These are phyloP conservation scores for Pipistrellus pygmaeus DNA, from an alignment of 2,797 vertebrate species.

Conservation along the genomic window DNA sequence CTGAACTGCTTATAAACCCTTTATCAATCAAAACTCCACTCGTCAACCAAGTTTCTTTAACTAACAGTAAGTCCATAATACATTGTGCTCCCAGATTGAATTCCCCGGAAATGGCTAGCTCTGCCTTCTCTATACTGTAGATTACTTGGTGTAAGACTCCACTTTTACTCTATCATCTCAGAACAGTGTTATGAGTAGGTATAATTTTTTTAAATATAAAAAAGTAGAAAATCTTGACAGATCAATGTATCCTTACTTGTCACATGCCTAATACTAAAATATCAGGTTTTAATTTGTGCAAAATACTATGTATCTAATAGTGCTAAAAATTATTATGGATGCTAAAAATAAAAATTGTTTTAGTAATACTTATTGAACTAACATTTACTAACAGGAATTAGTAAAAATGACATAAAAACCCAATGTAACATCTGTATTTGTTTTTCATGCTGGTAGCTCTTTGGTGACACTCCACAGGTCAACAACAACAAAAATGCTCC, in stretches of 20 bases:
- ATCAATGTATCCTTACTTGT: slow-evolving; percentile 32
- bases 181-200: not conserved
- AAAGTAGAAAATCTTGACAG: slow-evolving; percentile 42
- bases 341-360: slow-evolving; percentile 52
- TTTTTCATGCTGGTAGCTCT: slow-evolving; percentile 54
- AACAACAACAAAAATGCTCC: not conserved
- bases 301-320: slow-evolving; percentile 44
- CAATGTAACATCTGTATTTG: slow-evolving; percentile 33
- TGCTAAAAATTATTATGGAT: slow-evolving; percentile 25
- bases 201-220: slow-evolving; percentile 53
- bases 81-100: not conserved
- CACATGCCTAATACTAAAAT: slow-evolving; percentile 21
- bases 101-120: slow-evolving; percentile 26
- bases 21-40: slow-evolving; percentile 49
- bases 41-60: slow-evolving; percentile 42
- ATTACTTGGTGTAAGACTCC: not conserved
- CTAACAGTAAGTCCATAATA: not conserved
- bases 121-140: not conserved
- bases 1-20: slow-evolving; percentile 45
- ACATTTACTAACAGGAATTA: slow-evolving; percentile 55
- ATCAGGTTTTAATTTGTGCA: slow-evolving; percentile 33
- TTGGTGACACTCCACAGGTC: not conserved
- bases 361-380: slow-evolving; percentile 37
- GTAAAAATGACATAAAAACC: slow-evolving; percentile 30
- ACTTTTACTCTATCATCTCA: slow-evolving; percentile 23